These are phyloP conservation scores for Ypsolopha sequella DNA, from an alignment of 2,888 invertebrate genomes.

Conservation along the genomic window DNA sequence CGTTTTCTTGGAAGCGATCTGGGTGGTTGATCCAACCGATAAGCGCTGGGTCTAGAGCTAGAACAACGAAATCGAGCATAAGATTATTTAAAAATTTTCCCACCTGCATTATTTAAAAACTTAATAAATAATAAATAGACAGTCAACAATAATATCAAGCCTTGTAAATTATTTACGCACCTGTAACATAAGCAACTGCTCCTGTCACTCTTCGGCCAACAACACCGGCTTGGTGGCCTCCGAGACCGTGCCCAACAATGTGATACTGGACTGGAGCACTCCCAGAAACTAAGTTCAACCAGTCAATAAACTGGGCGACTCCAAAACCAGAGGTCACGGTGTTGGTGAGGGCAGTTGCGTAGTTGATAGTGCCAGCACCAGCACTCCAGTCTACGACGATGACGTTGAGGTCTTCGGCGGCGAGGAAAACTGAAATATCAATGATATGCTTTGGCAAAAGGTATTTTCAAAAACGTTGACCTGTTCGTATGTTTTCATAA, in stretches of 20 bases:
- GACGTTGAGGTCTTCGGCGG: constrained; percentile 40
- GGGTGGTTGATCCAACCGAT: constrained; percentile 41
- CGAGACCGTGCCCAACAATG: constrained; percentile 41
- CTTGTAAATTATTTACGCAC: constrained; percentile 16
- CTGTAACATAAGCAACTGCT: constrained; percentile 36
- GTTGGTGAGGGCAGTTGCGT: constrained; percentile 28
- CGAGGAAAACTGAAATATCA: constrained; percentile 28
- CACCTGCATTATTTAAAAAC: too few relatives aligned
- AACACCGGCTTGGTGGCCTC: constrained; percentile 43
- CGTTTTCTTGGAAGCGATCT: constrained; percentile 30
- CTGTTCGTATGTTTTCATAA: too few relatives aligned
- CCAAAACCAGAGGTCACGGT: constrained; percentile 33
- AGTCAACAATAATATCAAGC: too few relatives aligned
- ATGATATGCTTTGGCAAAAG: too few relatives aligned
- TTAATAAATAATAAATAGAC: too few relatives aligned
- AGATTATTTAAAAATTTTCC: too few relatives aligned
- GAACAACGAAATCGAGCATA: neutral
- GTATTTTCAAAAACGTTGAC: too few relatives aligned
- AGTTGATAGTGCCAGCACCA: constrained; percentile 26
- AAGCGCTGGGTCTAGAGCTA: constrained; percentile 39
- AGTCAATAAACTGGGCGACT: constrained; percentile 35
- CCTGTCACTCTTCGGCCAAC: constrained; percentile 35
- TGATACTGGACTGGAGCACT: constrained; percentile 30
- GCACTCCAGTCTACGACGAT: constrained; percentile 47
- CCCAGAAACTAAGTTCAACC: constrained; percentile 29